Conservation (phyloP, 2,113 vertebrate species). For the Chlorodrepanis virens region DNA sequence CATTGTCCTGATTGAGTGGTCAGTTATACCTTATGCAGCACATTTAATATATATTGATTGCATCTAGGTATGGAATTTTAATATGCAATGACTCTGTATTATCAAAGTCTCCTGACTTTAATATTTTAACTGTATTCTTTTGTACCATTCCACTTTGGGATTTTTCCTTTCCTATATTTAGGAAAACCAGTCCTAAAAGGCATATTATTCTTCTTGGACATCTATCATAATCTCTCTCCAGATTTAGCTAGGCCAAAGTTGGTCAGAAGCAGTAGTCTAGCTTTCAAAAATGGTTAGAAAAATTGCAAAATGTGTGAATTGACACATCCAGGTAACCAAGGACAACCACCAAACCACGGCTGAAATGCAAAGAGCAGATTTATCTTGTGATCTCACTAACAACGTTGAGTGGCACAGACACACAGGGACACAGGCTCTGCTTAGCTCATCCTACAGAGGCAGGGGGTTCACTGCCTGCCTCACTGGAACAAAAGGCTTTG, state of each 20-base stretch:
- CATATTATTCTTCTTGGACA: not conserved
- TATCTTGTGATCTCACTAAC: not conserved
- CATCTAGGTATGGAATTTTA: not conserved
- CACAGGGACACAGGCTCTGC: rapidly evolving
- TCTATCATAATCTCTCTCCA: not conserved
- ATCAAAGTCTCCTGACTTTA: not conserved
- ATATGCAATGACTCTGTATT: not conserved
- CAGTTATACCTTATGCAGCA: not conserved
- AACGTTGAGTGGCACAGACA: rapidly evolving
- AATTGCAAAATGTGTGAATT: not conserved
- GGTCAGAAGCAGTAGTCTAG: not conserved
- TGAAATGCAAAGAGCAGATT: not conserved
- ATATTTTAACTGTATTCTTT: not conserved
- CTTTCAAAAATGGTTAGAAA: not conserved
- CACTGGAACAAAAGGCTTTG: not conserved
- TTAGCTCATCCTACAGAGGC: not conserved
- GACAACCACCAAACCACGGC: not conserved
- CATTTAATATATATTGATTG: not conserved
- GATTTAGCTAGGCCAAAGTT: not conserved
- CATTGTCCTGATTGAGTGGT: not conserved
- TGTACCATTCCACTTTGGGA: not conserved
- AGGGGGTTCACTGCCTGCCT: not conserved
- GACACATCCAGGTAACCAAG: not conserved
- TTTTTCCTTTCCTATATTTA: not conserved
- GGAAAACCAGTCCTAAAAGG: not conserved